These are phyloP conservation scores for Philopotamus ludificatus DNA, from an alignment of 1,140 invertebrate species.

Conservation along the genomic window DNA sequence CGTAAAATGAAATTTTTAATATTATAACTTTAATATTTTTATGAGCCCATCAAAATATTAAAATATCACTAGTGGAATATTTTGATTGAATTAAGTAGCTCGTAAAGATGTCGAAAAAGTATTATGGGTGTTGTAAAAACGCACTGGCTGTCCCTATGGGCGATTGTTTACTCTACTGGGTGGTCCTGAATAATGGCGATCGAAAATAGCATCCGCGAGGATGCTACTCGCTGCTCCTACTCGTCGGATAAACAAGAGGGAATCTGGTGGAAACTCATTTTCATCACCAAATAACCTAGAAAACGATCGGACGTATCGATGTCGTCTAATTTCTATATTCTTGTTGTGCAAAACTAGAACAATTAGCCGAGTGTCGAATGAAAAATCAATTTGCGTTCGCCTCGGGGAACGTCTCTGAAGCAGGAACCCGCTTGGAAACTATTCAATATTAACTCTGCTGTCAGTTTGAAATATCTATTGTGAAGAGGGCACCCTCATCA, in stretches of 20 bases:
- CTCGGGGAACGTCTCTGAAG: background rate
- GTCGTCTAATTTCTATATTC: too few relatives aligned
- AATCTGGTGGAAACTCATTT: too few relatives aligned
- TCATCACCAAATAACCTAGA: too few relatives aligned
- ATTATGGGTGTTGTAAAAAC: slow-evolving; percentile 13
- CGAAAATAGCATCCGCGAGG: too few relatives aligned
- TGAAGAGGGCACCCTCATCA: slow-evolving; percentile 27
- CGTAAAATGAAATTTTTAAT: background rate
- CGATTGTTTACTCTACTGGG: slow-evolving; percentile 23
- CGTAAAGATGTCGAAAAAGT: slow-evolving; percentile 11
- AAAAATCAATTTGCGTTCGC: slow-evolving; percentile 2
- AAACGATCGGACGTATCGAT: too few relatives aligned
- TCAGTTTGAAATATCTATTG: slow-evolving; percentile 31
- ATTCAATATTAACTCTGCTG: slow-evolving; percentile 29
- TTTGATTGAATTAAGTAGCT: slow-evolving; percentile 20
- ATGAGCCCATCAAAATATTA: slow-evolving; percentile 1
- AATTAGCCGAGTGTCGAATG: too few relatives aligned
- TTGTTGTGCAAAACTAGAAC: too few relatives aligned
- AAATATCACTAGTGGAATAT: slow-evolving; percentile 9
- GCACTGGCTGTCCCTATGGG: background rate
- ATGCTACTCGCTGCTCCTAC: too few relatives aligned
- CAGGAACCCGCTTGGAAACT: slow-evolving; percentile 13
- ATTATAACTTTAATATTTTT: slow-evolving; percentile 4
- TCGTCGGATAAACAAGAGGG: too few relatives aligned
- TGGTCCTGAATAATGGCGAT: slow-evolving; percentile 24